These are phyloP conservation scores for Thomomys bottae DNA, from an alignment of 2,113 vertebrate species.

Conservation along the genomic window DNA sequence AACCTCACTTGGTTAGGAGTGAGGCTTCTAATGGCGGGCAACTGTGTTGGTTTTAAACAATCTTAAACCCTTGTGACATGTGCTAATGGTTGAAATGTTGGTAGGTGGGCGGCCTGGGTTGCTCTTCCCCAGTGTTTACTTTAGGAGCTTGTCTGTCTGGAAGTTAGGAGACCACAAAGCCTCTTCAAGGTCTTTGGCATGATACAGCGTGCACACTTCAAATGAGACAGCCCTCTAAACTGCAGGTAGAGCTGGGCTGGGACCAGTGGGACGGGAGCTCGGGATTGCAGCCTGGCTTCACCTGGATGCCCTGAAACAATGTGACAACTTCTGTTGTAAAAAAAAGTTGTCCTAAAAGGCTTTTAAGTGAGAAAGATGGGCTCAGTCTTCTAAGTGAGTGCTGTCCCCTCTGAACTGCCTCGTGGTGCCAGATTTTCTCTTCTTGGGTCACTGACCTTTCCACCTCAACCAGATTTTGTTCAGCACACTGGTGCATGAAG, in stretches of 20 bases:
- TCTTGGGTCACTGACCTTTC: slow-evolving; percentile 30
- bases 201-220: slow-evolving; percentile 83
- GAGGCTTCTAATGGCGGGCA: slow-evolving; percentile 73
- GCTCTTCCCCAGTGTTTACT: slow-evolving; percentile 84
- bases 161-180: slow-evolving; percentile 82
- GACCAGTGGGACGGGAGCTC: slow-evolving; percentile 45
- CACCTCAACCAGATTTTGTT: slow-evolving; percentile 13
- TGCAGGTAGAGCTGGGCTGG: slow-evolving; percentile 51
- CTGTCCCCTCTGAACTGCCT: slow-evolving; percentile 56
- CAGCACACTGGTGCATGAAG: neutral
- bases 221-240: slow-evolving; percentile 77
- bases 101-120: slow-evolving; percentile 86
- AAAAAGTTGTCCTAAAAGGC: slow-evolving; percentile 59
- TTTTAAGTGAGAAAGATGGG: slow-evolving; percentile 64
- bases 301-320: neutral
- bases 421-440: slow-evolving; percentile 59
- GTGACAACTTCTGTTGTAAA: slow-evolving; percentile 57
- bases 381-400: slow-evolving; percentile 67
- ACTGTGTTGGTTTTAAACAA: slow-evolving; percentile 85
- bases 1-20: slow-evolving; percentile 53
- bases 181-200: slow-evolving; percentile 80
- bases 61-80: slow-evolving; percentile 86
- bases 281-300: slow-evolving; percentile 22
- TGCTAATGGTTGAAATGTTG: slow-evolving; percentile 82
- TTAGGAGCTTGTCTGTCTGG: slow-evolving; percentile 87